These are phyloP conservation scores for Diceros bicornis DNA, from an alignment of 2,797 vertebrate genomes.

Conservation along the genomic window DNA sequence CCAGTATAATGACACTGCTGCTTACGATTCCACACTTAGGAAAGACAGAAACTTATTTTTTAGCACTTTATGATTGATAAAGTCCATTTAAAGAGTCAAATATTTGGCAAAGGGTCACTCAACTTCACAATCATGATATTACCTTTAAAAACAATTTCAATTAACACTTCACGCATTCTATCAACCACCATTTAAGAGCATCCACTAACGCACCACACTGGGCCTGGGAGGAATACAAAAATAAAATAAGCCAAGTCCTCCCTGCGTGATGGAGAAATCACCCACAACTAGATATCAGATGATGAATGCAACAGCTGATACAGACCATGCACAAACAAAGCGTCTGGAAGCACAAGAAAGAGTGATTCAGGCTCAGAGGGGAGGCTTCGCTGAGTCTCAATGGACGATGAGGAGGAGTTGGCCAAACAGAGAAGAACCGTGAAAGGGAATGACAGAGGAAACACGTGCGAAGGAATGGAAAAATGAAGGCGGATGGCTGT, in stretches of 20 bases:
- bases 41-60: neutral
- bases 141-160: neutral
- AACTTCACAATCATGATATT: neutral
- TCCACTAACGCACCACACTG: neutral
- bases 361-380: neutral
- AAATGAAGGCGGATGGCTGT: rapidly evolving
- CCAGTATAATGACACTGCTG: rapidly evolving
- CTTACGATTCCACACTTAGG: neutral
- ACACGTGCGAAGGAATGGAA: rapidly evolving
- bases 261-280: neutral
- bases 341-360: neutral
- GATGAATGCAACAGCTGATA: rapidly evolving
- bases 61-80: neutral
- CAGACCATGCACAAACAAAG: neutral
- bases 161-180: neutral
- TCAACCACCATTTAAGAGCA: neutral
- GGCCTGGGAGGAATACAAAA: neutral
- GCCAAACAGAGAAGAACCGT: neutral
- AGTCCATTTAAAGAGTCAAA: neutral
- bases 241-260: neutral
- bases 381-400: neutral
- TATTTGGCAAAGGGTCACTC: neutral
- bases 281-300: too few relatives aligned
- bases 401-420: rapidly evolving
- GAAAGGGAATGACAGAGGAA: neutral